These are phyloP conservation scores for Mayetiola destructor DNA, from an alignment of 2,888 invertebrate species.

Conservation along the genomic window DNA sequence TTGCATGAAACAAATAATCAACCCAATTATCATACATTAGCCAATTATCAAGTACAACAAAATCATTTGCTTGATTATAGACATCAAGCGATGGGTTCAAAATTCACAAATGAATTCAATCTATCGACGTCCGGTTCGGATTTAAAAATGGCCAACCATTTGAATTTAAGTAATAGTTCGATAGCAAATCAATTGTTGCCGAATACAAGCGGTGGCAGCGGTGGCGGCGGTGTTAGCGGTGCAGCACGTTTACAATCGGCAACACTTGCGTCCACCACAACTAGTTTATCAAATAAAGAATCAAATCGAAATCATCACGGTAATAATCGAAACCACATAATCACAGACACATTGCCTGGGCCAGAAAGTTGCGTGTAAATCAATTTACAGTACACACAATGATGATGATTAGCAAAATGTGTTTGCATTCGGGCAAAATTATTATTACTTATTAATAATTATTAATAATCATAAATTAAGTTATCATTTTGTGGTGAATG, in stretches of 20 bases:
- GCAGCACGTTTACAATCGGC: neutral
- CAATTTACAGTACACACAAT: neutral
- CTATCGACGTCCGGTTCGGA: slow-evolving; percentile 16
- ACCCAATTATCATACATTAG: neutral
- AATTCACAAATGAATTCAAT: slow-evolving; percentile 9
- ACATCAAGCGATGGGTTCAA: neutral
- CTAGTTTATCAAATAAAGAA: slow-evolving; percentile 15
- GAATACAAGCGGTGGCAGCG: neutral
- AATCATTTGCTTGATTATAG: slow-evolving; percentile 1
- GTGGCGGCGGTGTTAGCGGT: neutral
- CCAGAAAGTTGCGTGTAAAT: slow-evolving; percentile 71
- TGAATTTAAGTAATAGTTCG: slow-evolving; percentile 19
- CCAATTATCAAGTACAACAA: neutral
- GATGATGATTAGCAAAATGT: no score
- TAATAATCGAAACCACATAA: slow-evolving; percentile 56
- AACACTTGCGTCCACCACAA: slow-evolving; percentile 17
- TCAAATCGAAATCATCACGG: slow-evolving; percentile 25
- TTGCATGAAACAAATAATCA: neutral
- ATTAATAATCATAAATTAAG: no score
- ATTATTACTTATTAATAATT: no score
- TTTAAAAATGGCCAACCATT: slow-evolving; percentile 16
- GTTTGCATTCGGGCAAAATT: no score
- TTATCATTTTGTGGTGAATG: no score
- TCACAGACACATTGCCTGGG: slow-evolving; percentile 72
- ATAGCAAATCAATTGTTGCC: slow-evolving; percentile 16